Percentiles rank a stretch among this genome's conserved stretches.
Conservation (phyloP, 23 tunicate genomes). For the Halocynthia aurantium region DNA sequence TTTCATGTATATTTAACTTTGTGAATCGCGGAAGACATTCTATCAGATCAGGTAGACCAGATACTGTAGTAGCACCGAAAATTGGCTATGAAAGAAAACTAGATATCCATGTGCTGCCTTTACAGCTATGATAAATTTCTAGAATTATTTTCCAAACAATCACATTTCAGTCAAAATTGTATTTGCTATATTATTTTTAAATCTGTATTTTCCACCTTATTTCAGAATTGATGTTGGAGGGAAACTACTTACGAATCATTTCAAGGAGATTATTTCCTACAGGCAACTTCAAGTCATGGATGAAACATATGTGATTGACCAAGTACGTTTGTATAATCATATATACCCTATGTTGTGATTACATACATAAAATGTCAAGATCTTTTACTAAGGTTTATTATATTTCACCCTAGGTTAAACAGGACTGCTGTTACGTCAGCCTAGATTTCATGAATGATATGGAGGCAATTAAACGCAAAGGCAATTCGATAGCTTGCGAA, state of each 20-base stretch:
- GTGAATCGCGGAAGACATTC: too few species aligned
- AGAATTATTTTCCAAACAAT: too few species aligned
- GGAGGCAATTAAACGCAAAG: slow-evolving; percentile 47
- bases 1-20: too few species aligned
- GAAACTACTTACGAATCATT: slow-evolving; percentile 87
- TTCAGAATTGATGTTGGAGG: slow-evolving; percentile 97
- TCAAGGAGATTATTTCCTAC: slow-evolving; percentile 92
- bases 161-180: neutral
- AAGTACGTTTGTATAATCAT: slow-evolving; percentile 17
- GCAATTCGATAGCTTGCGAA: slow-evolving; percentile 56
- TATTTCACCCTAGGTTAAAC: slow-evolving; percentile 51
- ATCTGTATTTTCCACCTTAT: neutral
- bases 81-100: too few species aligned
- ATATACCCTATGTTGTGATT: neutral
- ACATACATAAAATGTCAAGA: neutral
- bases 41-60: too few species aligned
- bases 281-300: slow-evolving; percentile 98
- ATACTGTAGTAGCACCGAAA: too few species aligned
- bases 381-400: neutral
- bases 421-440: slow-evolving; percentile 78
- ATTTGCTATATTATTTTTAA: neutral
- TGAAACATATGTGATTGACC: slow-evolving; percentile 94
- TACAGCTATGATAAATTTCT: too few species aligned
- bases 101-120: too few species aligned
- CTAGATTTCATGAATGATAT: slow-evolving; percentile 66